Percentiles rank a stretch among this genome's conserved stretches.
Conservation (phyloP, 2,797 vertebrate species). For the Avahi laniger region DNA sequence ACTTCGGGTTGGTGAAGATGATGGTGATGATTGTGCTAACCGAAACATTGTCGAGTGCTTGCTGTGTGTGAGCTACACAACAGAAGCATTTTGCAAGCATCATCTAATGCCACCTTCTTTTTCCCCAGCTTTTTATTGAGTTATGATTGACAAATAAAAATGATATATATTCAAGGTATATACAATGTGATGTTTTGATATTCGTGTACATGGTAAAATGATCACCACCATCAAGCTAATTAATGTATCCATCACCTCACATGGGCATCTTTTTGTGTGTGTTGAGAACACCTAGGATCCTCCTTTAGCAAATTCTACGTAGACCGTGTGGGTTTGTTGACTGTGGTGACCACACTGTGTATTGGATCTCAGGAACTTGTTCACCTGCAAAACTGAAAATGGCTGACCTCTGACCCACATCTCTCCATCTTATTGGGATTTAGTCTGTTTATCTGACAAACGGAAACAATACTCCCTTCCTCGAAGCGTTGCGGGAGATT, state of each 20-base stretch:
- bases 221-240: not conserved
- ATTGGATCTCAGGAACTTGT: accelerated
- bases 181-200: not conserved
- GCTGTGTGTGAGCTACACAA: accelerated
- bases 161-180: not conserved
- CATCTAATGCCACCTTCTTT: not conserved
- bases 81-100: accelerated
- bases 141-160: not conserved
- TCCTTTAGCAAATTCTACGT: not conserved
- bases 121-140: too few species aligned
- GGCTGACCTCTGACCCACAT: accelerated
- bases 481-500: accelerated
- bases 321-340: accelerated
- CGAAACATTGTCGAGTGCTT: accelerated
- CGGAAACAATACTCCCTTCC: accelerated
- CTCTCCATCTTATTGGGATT: not conserved
- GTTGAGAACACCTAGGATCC: not conserved
- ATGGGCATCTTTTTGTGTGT: accelerated
- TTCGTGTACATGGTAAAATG: not conserved
- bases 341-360: accelerated
- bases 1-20: not conserved
- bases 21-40: accelerated
- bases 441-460: accelerated
- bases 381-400: too few species aligned
- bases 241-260: not conserved